phyloP scores from a whole-genome alignment of 2,113 vertebrate species.

The Cottus gobio region DNA sequence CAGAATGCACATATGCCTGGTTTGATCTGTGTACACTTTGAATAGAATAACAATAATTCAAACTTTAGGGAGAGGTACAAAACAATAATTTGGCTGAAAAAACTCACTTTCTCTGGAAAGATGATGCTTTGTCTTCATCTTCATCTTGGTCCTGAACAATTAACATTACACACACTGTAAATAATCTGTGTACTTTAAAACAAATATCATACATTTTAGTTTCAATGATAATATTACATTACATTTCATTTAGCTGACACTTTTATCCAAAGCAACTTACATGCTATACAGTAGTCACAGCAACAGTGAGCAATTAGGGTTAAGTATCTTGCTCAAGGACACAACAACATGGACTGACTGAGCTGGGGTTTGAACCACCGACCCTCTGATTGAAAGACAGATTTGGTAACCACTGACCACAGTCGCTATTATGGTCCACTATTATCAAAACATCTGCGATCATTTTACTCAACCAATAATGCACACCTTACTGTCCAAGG shows the following conservation, averaged over 20 bases:
- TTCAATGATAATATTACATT: background rate
- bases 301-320: too few species aligned
- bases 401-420: too few species aligned
- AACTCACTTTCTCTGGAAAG: constrained; percentile 83
- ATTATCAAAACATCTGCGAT: background rate
- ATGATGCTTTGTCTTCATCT: constrained; percentile 70
- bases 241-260: too few species aligned
- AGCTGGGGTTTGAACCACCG: too few species aligned
- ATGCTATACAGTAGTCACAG: too few species aligned
- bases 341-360: too few species aligned
- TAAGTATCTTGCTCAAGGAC: too few species aligned
- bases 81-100: rapidly evolving
- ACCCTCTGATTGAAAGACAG: too few species aligned
- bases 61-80: background rate
- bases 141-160: constrained; percentile 62
- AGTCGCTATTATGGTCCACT: background rate
- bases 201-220: background rate
- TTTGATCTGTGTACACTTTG: background rate
- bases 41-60: background rate
- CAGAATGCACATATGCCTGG: background rate
- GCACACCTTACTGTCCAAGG: background rate
- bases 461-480: background rate
- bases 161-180: background rate
- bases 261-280: too few species aligned
- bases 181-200: background rate